A percentile compares a stretch with the other conserved stretches of the same genome.
Evolutionary conservation across 2,113 vertebrate species (phyloP).

Genomic region (Lagenorhynchus albirostris): DNA sequence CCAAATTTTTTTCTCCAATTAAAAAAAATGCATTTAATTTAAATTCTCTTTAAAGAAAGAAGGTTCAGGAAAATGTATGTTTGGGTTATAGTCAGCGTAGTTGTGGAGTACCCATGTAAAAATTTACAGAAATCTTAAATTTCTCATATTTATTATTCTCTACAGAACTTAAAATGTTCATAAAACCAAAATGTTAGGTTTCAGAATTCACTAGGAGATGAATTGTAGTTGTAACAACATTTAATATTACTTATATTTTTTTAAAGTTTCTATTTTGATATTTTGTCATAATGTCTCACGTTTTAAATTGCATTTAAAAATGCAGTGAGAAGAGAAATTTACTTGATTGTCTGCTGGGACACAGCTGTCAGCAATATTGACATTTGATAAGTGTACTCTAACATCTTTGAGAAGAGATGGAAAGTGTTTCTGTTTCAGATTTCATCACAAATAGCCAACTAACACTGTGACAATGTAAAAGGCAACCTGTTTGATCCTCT

Average conservation of each 20-base stretch:
- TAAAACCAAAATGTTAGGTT: background rate
- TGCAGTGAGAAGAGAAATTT: background rate
- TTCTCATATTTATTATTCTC: background rate
- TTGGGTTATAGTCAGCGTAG: background rate
- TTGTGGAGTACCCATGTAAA: background rate
- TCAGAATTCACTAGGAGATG: background rate
- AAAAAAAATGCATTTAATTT: background rate
- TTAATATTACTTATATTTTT: background rate
- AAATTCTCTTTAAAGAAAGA: background rate
- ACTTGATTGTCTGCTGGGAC: background rate
- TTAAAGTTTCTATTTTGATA: background rate
- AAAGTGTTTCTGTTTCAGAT: background rate
- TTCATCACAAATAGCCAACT: background rate
- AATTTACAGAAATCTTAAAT: background rate
- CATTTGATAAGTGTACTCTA: background rate
- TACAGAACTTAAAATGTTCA: background rate
- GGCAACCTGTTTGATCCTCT: background rate
- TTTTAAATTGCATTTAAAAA: background rate
- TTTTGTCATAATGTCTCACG: background rate
- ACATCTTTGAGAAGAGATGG: background rate
- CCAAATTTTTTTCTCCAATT: background rate
- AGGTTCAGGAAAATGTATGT: background rate
- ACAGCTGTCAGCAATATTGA: background rate
- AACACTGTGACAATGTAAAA: slow-evolving; percentile 24
- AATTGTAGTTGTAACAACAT: background rate